These are phyloP conservation scores for Atta colombica DNA, from an alignment of 1,140 invertebrate genomes.

Conservation along the genomic window DNA sequence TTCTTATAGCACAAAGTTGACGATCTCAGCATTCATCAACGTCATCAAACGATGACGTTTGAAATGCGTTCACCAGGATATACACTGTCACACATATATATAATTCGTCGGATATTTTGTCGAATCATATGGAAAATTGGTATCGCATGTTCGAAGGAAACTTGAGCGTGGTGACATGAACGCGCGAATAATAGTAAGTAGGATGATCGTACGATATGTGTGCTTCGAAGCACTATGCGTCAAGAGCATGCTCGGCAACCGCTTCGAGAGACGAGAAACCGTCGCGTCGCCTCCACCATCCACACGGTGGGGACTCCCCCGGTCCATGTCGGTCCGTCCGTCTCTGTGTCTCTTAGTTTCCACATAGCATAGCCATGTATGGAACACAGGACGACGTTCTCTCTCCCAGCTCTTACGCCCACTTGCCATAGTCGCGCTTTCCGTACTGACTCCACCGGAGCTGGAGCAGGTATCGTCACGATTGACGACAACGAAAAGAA, in stretches of 20 bases:
- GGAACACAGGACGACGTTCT: constrained; percentile 82
- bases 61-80: neutral
- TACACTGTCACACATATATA: constrained; percentile 17
- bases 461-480: constrained; percentile 67
- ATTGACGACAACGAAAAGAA: constrained; percentile 42
- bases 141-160: neutral
- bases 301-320: constrained; percentile 76
- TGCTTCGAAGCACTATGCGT: constrained; percentile 64
- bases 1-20: neutral
- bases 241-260: constrained; percentile 70
- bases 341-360: constrained; percentile 82
- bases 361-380: constrained; percentile 87
- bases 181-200: neutral
- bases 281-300: constrained; percentile 76
- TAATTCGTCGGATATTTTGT: neutral
- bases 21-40: neutral
- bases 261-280: constrained; percentile 78
- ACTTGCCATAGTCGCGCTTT: constrained; percentile 70
- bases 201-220: constrained; percentile 51
- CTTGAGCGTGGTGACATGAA: neutral
- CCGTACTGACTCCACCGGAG: constrained; percentile 32
- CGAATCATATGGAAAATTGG: constrained; percentile 7
- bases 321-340: constrained; percentile 73
- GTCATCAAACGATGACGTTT: neutral
- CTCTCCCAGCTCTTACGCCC: constrained; percentile 78